Evolutionary conservation across 2,113 vertebrate genomes (phyloP).

Genomic region (Rattus norvegicus): DNA sequence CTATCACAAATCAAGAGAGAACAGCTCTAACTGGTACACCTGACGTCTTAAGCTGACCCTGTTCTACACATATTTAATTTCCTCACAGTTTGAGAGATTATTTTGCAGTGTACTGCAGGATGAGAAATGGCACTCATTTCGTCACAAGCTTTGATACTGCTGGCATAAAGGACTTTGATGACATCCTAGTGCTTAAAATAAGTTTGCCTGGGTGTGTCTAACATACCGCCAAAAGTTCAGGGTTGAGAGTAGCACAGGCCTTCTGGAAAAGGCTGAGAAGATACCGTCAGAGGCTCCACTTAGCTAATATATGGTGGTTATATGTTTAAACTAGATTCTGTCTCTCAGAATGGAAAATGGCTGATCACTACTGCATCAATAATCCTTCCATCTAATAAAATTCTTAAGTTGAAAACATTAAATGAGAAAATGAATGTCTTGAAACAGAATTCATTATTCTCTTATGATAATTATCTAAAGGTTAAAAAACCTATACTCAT

Average conservation of each 20-base stretch:
- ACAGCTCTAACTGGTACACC: neutral
- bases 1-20: neutral
- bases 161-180: neutral
- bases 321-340: neutral
- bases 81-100: neutral
- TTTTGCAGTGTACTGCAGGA: neutral
- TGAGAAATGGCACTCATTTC: slow-evolving; percentile 14
- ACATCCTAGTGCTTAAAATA: neutral
- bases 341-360: slow-evolving; percentile 10
- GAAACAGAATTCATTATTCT: neutral
- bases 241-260: neutral
- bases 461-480: neutral
- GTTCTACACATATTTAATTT: neutral
- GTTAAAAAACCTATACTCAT: neutral
- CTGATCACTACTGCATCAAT: neutral
- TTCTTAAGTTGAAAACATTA: neutral
- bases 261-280: neutral
- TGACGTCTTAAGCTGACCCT: neutral
- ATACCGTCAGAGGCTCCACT: neutral
- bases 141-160: neutral
- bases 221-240: neutral
- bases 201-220: neutral
- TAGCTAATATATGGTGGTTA: neutral
- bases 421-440: neutral
- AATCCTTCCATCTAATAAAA: neutral